Evolutionary conservation across 1,140 invertebrate genomes (phyloP).

Genomic region (Mercenaria mercenaria): DNA sequence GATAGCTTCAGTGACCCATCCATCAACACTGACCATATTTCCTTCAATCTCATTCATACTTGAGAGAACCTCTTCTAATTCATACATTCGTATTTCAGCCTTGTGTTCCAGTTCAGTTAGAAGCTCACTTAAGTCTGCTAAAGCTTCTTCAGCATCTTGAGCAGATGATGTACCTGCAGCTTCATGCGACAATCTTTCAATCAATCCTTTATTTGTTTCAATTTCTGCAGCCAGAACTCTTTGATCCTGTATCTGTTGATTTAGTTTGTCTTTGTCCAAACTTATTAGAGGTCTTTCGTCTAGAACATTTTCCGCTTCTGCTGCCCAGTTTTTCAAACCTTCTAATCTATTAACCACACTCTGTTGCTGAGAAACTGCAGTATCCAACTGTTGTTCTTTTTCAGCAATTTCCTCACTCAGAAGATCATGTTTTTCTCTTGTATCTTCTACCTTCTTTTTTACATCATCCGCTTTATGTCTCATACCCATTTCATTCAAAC

Average conservation of each 20-base stretch:
- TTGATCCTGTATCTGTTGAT: slow-evolving; percentile 95
- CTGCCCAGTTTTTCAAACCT: slow-evolving; percentile 93
- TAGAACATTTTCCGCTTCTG: slow-evolving; percentile 92
- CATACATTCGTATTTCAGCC: slow-evolving; percentile 96
- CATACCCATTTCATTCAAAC: slow-evolving; percentile 89
- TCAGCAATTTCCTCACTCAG: slow-evolving; percentile 91
- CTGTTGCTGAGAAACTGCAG: slow-evolving; percentile 95
- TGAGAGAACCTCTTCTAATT: slow-evolving; percentile 95
- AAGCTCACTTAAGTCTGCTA: slow-evolving; percentile 94
- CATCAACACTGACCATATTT: slow-evolving; percentile 86
- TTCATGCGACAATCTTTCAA: slow-evolving; percentile 77
- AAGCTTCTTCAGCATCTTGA: slow-evolving; percentile 91
- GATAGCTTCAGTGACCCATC: slow-evolving; percentile 80
- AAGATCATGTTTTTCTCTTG: slow-evolving; percentile 92
- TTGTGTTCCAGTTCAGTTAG: slow-evolving; percentile 96
- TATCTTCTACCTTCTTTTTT: slow-evolving; percentile 95
- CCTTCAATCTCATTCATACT: slow-evolving; percentile 95
- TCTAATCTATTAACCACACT: slow-evolving; percentile 96
- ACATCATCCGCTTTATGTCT: slow-evolving; percentile 86
- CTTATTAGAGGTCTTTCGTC: slow-evolving; percentile 92
- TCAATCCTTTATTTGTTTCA: slow-evolving; percentile 91
- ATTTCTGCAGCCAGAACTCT: slow-evolving; percentile 93
- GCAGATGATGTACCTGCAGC: slow-evolving; percentile 89
- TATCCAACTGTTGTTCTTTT: slow-evolving; percentile 94
- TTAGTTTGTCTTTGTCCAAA: slow-evolving; percentile 94